These are phyloP conservation scores for Chlorodrepanis virens DNA, from an alignment of 2,113 vertebrate genomes.

Conservation along the genomic window DNA sequence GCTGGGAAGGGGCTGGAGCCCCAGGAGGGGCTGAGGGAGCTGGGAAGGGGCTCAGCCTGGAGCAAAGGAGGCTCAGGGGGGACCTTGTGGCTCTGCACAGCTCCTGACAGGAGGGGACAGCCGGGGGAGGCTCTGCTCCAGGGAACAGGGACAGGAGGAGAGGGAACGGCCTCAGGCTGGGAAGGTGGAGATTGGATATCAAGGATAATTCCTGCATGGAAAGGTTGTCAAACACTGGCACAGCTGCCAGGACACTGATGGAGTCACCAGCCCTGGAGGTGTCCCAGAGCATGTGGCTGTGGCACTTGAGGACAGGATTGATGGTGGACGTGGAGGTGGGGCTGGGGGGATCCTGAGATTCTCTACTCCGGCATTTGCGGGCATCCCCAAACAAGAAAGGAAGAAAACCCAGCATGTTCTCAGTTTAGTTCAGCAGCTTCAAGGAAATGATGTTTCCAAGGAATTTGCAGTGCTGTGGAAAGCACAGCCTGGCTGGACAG, in stretches of 20 bases:
- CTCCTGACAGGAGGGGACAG: not conserved
- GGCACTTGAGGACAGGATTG: not conserved
- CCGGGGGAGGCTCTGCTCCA: fast-evolving
- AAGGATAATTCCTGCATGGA: not conserved
- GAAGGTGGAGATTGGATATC: fast-evolving
- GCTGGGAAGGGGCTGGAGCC: not conserved
- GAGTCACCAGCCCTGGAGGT: fast-evolving
- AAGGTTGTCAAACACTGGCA: not conserved
- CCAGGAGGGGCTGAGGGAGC: not conserved
- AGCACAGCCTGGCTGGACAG: not conserved
- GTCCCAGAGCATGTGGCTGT: fast-evolving
- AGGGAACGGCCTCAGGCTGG: fast-evolving
- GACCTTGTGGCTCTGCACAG: not conserved
- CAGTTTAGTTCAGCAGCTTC: not conserved
- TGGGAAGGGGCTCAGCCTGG: not conserved
- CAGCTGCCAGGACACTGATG: not conserved
- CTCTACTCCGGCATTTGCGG: fast-evolving
- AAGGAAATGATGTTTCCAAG: not conserved
- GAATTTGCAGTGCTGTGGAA: not conserved
- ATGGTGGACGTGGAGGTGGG: fast-evolving
- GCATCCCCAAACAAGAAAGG: not conserved
- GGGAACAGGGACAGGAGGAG: not conserved
- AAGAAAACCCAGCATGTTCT: not conserved
- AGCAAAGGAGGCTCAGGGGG: not conserved
- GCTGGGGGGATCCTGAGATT: not conserved